Conservation (phyloP, 2,113 vertebrate species). For the Puntigrus tetrazona region DNA sequence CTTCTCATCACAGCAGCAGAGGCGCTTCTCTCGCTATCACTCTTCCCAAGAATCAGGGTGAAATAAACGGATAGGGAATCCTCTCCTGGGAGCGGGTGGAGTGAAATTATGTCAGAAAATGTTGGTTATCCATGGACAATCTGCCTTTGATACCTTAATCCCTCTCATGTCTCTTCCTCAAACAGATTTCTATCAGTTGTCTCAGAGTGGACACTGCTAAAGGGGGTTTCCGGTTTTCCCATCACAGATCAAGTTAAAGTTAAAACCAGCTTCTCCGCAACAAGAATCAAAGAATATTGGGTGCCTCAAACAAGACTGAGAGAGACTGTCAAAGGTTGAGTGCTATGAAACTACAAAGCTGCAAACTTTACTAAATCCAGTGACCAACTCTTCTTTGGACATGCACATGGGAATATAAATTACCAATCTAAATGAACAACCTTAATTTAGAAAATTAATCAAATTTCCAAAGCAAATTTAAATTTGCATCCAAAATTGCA, state of each 20-base stretch:
- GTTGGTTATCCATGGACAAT: conserved; percentile 28
- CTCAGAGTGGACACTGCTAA: conserved; percentile 14
- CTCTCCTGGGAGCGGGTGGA: conserved; percentile 25
- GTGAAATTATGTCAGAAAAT: conserved; percentile 27
- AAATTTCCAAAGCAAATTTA: background rate
- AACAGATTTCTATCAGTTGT: conserved; percentile 9
- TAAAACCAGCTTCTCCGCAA: background rate
- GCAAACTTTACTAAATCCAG: too few species aligned
- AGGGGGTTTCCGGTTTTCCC: conserved; percentile 26
- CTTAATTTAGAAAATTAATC: too few species aligned
- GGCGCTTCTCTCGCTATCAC: conserved; percentile 17
- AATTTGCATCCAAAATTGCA: background rate
- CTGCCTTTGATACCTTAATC: conserved; percentile 18
- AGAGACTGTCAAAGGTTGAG: background rate
- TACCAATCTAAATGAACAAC: background rate
- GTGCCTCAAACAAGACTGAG: background rate
- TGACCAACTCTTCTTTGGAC: too few species aligned
- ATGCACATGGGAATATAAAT: background rate
- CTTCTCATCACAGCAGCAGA: conserved; percentile 54
- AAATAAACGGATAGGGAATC: background rate
- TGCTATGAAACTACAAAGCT: background rate
- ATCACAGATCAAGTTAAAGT: conserved; percentile 16
- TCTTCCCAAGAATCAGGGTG: conserved; percentile 11
- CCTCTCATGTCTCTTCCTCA: conserved; percentile 18
- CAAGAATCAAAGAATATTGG: background rate